These are phyloP conservation scores for Vidua chalybeata DNA, from an alignment of 2,113 vertebrate genomes.

Conservation along the genomic window DNA sequence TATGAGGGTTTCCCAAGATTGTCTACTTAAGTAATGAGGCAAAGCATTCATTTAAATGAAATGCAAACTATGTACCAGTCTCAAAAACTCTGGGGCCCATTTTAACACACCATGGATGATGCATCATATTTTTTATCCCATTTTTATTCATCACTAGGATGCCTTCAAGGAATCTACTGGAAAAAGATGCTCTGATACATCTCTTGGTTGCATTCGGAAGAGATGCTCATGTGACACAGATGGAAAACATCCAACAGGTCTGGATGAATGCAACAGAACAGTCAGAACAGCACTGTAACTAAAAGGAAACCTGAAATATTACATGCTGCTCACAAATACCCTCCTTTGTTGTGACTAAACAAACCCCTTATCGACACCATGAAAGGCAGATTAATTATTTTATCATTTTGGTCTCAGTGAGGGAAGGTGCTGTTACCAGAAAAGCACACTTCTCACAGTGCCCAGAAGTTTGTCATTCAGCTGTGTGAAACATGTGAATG, in stretches of 20 bases:
- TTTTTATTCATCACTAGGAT: neutral
- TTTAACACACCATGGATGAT: rapidly evolving
- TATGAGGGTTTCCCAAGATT: neutral
- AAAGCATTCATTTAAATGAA: neutral
- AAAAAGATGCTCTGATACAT: neutral
- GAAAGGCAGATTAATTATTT: neutral
- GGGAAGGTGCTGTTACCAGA: neutral
- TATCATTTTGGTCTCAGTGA: neutral
- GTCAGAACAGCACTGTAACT: rapidly evolving
- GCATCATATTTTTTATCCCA: neutral
- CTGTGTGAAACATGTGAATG: neutral
- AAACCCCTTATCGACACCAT: neutral
- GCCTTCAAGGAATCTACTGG: neutral
- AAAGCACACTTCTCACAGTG: neutral
- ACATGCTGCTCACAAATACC: neutral
- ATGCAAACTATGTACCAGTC: neutral
- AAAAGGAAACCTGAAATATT: neutral
- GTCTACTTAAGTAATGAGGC: neutral
- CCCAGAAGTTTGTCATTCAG: neutral
- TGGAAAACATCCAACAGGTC: neutral
- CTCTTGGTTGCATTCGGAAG: neutral
- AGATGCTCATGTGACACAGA: no score
- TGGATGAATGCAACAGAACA: neutral
- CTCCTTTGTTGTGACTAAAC: neutral
- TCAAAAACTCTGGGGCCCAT: neutral